Evolutionary conservation across 1,140 invertebrate species (phyloP), one percentile per base, ranked within the genome.

Genomic region (Steinernema feltiae): DNA sequence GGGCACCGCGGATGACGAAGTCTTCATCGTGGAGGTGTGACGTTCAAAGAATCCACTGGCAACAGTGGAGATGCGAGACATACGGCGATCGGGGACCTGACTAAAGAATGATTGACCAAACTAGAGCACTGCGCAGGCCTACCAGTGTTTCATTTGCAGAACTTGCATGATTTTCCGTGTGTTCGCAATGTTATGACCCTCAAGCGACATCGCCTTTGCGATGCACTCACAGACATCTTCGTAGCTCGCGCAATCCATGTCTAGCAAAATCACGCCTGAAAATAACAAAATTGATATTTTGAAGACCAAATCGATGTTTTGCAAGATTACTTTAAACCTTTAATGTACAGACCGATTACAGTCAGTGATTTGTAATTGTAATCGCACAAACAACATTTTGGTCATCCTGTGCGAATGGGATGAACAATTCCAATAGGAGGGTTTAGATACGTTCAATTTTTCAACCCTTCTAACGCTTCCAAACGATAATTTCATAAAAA

Each of bases 41-140:
- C 32, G 76, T 18, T 80, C 79, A 18, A 81, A 80, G 30, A 83
- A 72, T 2, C 73, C 70, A 17, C 77, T 80, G 3, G 78, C 80
- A 21, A 79, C 78, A 24, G 79, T 81, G 30, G 82, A 80, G 30
- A 80, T 80, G 17, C 78, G 70, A n/a, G 79, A 80, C 31, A 83
- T 81, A 27, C 77, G 70, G 21, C 79, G 77, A 46, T 81, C 48
- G 29, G 41, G 35, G 29, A 83, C 79, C 29, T 83, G 79, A 31
- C 78, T 78, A 48, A 48, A 77, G 70, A 80, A 27, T 3, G 53
- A 63, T 63, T 63, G 12, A 27, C 24, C 12, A n/a, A 63, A 27
- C 53, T 7, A 15, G 24, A 63, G 24, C 2, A 63, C 24, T 27
- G 53, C 12, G 24, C 15, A 63, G 53, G n/a, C n/a, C n/a, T 27